A percentile compares a stretch with the other conserved stretches of the same genome.
Evolutionary conservation across 1,140 invertebrate species (phyloP).

Genomic region (Eupristina koningsbergeri): DNA sequence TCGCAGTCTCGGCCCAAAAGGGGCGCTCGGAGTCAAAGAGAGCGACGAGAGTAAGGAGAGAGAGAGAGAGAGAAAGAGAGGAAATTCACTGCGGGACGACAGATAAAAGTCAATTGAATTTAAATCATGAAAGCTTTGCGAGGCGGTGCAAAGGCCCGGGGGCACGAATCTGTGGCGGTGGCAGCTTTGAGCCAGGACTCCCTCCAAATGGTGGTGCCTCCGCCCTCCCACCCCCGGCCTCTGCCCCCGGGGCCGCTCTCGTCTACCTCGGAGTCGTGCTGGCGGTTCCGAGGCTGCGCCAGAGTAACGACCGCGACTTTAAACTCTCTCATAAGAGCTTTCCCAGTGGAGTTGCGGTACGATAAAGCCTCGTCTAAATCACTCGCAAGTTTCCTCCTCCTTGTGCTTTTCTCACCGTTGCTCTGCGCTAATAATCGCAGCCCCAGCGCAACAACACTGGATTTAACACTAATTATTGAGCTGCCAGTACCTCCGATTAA

Average conservation of each 20-base stretch:
- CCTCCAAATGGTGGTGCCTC: constrained; percentile 63
- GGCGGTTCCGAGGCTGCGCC: constrained; percentile 9
- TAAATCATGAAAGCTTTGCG: constrained; percentile 69
- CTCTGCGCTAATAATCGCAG: not conserved
- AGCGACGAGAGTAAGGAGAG: not conserved
- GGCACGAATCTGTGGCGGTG: constrained; percentile 73
- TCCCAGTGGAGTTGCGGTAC: too few species aligned
- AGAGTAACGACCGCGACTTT: constrained; percentile 27
- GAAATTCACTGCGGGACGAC: constrained; percentile 62
- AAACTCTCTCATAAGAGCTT: too few species aligned
- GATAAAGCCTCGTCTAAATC: not conserved
- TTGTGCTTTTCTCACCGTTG: not conserved
- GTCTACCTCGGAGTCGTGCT: constrained; percentile 27
- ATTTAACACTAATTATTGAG: too few species aligned
- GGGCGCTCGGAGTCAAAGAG: not conserved
- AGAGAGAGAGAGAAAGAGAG: constrained; percentile 7
- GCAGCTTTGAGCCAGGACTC: constrained; percentile 73
- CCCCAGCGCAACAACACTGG: not conserved
- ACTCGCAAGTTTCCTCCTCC: not conserved
- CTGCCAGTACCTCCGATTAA: too few species aligned
- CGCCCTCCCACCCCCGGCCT: constrained; percentile 48
- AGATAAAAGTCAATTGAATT: constrained; percentile 74
- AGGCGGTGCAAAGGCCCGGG: constrained; percentile 62
- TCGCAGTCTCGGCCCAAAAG: constrained; percentile 51
- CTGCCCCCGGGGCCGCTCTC: constrained; percentile 18